Evolutionary conservation across 2,113 vertebrate genomes (phyloP), one percentile per base, ranked within the genome.

Genomic region (Sorex araneus): DNA sequence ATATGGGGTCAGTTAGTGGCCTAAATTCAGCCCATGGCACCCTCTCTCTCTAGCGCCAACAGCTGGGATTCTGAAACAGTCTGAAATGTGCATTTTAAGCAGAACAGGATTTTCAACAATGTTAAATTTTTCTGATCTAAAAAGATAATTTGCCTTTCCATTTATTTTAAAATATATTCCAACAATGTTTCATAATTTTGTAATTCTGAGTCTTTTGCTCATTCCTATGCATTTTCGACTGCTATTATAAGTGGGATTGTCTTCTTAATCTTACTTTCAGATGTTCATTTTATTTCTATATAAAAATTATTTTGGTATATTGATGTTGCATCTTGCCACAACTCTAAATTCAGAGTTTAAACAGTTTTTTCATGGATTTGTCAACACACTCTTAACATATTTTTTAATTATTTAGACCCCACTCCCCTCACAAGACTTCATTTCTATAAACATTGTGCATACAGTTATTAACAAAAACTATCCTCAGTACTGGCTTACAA

Each of bases 281-380:
- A 6, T 90, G 32, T 36, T 93, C 80, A 82, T 74, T 91, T 76
- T 40, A 18, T 50, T 80, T 6, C 90, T 30, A 88, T 95, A 95
- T 86, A 79, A 92, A 95, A 90, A 69, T 88, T 36, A 94, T 89
- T 90, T 80, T 81, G 92, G 71, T 87, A 93, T 89, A 84, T 60
- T 90, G 85, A 92, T 93, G 71, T 91, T 95, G 2, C 84, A 93
- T 92, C 80, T 81, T 70, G 47, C 43, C 64, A 92, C 84, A 84
- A 27, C 93, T n/a, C 79, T 73, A 28, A 95, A 84, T 28, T 80
- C 3, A 1, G 88, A 87, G 28, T 83, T 86, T 21, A 85, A 87
- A 93, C 27, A 86, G 80, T 82, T 92, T 77, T 85, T 81, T 93
- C 78, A 69, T 81, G 40, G 84, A 93, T 84, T 89, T 87, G 25